These are phyloP conservation scores for Tonatia bakeri DNA, from an alignment of 2,113 vertebrate genomes.

Conservation along the genomic window DNA sequence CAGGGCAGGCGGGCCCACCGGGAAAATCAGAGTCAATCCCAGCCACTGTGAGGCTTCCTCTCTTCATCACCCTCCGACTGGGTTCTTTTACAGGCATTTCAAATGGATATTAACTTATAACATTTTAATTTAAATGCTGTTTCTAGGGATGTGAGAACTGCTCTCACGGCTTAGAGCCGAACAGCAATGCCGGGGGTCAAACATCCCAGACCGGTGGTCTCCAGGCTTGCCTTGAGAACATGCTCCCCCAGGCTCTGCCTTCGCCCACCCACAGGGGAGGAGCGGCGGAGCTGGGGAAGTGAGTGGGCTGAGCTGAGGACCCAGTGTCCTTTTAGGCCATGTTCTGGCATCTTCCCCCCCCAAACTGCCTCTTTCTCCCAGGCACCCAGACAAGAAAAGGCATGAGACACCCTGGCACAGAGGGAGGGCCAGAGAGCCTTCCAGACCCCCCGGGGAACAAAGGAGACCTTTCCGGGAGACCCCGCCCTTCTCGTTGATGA, in stretches of 20 bases:
- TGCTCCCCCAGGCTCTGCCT: background rate
- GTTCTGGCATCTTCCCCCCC: background rate
- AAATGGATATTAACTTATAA: constrained; percentile 15
- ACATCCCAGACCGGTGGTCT: background rate
- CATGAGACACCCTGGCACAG: background rate
- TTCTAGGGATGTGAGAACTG: background rate
- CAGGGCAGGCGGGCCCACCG: background rate
- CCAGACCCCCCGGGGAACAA: background rate
- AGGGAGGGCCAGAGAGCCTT: background rate
- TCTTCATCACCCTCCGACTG: background rate
- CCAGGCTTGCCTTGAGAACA: background rate
- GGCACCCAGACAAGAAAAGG: background rate
- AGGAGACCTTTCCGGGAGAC: background rate
- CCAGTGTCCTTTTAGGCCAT: background rate
- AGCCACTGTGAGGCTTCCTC: background rate
- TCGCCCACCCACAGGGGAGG: background rate
- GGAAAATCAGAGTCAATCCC: background rate
- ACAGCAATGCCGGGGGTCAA: background rate
- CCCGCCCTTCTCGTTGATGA: background rate
- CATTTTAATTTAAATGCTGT: background rate
- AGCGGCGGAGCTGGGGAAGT: background rate
- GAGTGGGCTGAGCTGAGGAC: background rate
- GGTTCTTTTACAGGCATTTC: constrained; percentile 13
- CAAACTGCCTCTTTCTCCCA: background rate
- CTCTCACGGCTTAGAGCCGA: background rate